Conservation (phyloP, 2,113 vertebrate species). For the Condylura cristata region DNA sequence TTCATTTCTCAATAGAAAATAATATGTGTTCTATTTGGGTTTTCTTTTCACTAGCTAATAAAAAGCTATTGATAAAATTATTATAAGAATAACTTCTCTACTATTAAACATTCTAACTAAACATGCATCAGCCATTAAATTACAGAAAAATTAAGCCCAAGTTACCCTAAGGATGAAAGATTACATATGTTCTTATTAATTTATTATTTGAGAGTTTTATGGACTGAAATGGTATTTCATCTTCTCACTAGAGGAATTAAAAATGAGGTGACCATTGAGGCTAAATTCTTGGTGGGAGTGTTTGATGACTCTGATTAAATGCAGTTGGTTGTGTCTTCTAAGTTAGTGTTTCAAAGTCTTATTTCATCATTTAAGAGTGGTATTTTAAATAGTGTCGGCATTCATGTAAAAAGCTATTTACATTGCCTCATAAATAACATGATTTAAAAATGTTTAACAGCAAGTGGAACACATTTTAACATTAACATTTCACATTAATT, state of each 20-base stretch:
- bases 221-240: background rate
- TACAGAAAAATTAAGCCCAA: background rate
- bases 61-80: background rate
- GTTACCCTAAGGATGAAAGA: background rate
- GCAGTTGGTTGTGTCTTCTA: background rate
- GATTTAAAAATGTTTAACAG: slow-evolving; percentile 72
- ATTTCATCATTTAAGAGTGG: slow-evolving; percentile 38
- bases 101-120: background rate
- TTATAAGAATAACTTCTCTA: background rate
- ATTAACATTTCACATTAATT: slow-evolving; percentile 57
- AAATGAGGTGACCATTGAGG: background rate
- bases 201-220: background rate
- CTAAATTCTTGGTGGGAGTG: background rate
- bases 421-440: slow-evolving; percentile 53
- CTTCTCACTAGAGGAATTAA: background rate
- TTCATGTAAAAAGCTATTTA: slow-evolving; percentile 49
- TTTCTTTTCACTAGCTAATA: background rate
- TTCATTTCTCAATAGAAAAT: background rate
- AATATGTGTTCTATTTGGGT: background rate
- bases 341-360: background rate
- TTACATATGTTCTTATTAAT: background rate
- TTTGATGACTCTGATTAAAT: background rate
- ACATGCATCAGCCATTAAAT: background rate
- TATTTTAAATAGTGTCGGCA: background rate
- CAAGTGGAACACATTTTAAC: slow-evolving; percentile 60